Conservation (phyloP, 2,888 invertebrate species). For the Xestobium rufovillosum region DNA sequence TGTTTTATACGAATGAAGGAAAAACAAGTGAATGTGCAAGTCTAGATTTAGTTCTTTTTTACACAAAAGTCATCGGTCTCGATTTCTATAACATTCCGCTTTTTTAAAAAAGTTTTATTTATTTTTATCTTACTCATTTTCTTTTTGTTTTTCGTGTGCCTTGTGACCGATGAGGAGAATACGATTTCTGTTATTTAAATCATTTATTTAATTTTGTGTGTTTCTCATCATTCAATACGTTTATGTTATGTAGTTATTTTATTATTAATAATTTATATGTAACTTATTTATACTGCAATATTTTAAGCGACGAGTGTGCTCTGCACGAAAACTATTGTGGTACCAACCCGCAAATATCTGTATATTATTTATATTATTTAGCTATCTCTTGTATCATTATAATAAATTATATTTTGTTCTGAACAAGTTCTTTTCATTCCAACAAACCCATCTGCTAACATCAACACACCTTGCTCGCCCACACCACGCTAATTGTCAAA, state of each 20-base stretch:
- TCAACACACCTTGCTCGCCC: too few species aligned
- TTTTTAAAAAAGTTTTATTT: slow-evolving; percentile 30
- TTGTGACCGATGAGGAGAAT: slow-evolving; percentile 41
- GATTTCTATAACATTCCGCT: slow-evolving; percentile 39
- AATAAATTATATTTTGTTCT: slow-evolving; percentile 47
- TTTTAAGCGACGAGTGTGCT: slow-evolving; percentile 40
- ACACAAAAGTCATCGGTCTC: slow-evolving; percentile 42
- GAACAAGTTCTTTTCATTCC: slow-evolving; percentile 14
- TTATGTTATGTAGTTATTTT: slow-evolving; percentile 46
- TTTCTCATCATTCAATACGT: slow-evolving; percentile 41
- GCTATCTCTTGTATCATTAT: slow-evolving; percentile 43
- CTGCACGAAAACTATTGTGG: slow-evolving; percentile 27
- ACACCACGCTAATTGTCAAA: too few species aligned
- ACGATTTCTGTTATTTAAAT: slow-evolving; percentile 45
- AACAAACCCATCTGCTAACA: too few species aligned
- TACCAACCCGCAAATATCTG: slow-evolving; percentile 34
- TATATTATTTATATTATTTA: slow-evolving; percentile 42
- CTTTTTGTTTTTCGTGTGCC: slow-evolving; percentile 30
- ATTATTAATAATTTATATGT: slow-evolving; percentile 46
- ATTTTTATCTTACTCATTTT: slow-evolving; percentile 26
- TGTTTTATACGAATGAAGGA: slow-evolving; percentile 43
- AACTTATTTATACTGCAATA: slow-evolving; percentile 43
- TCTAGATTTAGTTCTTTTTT: slow-evolving; percentile 35
- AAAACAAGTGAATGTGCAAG: slow-evolving; percentile 40
- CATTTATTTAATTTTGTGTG: slow-evolving; percentile 43